Base-by-base conservation (phyloP, 2,888 invertebrate genomes). In the Lithophane ornitopus region DNA sequence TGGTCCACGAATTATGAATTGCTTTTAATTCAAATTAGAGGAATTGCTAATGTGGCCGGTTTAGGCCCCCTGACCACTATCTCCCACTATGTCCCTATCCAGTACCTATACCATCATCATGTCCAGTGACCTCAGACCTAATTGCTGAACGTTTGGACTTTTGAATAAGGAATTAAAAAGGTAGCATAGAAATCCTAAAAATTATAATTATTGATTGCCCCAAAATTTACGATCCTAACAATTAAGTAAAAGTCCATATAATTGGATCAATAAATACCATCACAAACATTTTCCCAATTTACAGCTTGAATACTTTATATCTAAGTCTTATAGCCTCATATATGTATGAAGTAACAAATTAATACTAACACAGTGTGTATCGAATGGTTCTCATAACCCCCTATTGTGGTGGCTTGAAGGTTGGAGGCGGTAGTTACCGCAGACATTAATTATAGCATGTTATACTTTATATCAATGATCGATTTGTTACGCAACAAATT, bases 331-430 rank as follows among this genome's bases (percentile, higher is more conserved):
- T 22, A 34, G 34, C 14, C 6, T 54, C 44, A 28, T 41, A 56
- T 39, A 67, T 34, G 52, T 74, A 66, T 81, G 66, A 61, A 44
- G 72, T 77, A 78, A 78, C 78, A 84, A 75, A 74, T 75, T 81
- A 71, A 52, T 74, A 80, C 61, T 28, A 70, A 70, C 58, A 52
- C 63, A 46, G 59, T 67, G 74, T 78, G 78, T 85, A 44, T 68
- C 85, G 76, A 85, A 85, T 85, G 65, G 69, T 44, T 52, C 67
- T 85, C 76, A 85, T 81, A 54, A 66, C 76, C 74, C 65, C 58
- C 78, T 58, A 75, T 85, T 85, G 84, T 81, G 46, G 59, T 59
- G 26, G 39, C 44, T 79, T 73, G 78, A 78, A 72, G 74, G 54
- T 72, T 39, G 52, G 39, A 52, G 46, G 12, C 70, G 70, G 68